phyloP scores from a whole-genome alignment of 2,113 vertebrate genomes.

The Rostratula benghalensis region DNA sequence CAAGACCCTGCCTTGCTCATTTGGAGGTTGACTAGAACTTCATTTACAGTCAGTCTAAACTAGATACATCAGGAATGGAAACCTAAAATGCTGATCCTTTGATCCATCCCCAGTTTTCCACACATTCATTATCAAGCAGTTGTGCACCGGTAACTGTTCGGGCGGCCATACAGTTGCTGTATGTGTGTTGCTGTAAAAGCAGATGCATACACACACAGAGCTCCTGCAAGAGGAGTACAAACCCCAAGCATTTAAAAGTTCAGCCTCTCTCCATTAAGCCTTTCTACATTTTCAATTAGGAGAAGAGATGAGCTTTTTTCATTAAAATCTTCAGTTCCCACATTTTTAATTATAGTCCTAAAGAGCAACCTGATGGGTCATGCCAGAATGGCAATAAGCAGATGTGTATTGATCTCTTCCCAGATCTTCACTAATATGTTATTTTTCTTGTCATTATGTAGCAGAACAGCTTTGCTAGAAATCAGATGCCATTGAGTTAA shows the following conservation, averaged over 20 bases:
- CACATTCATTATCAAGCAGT: constrained; percentile 13
- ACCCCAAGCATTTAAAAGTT: not conserved
- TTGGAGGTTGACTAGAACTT: constrained; percentile 51
- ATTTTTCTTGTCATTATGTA: constrained; percentile 30
- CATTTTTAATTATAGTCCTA: constrained; percentile 24
- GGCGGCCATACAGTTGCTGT: too few relatives aligned
- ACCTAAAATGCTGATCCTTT: constrained; percentile 33
- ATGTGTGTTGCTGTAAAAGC: constrained; percentile 19
- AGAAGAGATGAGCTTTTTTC: not conserved
- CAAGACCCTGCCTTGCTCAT: constrained; percentile 49
- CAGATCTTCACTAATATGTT: not conserved
- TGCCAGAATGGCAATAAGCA: constrained; percentile 41
- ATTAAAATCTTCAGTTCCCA: not conserved
- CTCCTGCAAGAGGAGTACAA: not conserved
- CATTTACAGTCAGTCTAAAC: constrained; percentile 50
- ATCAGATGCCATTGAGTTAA: constrained; percentile 35
- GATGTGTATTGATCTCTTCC: constrained; percentile 8
- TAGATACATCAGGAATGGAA: constrained; percentile 33
- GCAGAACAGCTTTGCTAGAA: constrained; percentile 18
- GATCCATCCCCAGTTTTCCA: constrained; percentile 42
- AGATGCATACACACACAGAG: not conserved
- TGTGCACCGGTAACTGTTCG: constrained; percentile 30
- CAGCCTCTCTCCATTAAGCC: not conserved
- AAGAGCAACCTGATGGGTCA: not conserved
- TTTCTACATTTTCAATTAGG: constrained; percentile 21